These are phyloP conservation scores for Eristalis tenax DNA, from an alignment of 2,888 invertebrate genomes.

Conservation along the genomic window DNA sequence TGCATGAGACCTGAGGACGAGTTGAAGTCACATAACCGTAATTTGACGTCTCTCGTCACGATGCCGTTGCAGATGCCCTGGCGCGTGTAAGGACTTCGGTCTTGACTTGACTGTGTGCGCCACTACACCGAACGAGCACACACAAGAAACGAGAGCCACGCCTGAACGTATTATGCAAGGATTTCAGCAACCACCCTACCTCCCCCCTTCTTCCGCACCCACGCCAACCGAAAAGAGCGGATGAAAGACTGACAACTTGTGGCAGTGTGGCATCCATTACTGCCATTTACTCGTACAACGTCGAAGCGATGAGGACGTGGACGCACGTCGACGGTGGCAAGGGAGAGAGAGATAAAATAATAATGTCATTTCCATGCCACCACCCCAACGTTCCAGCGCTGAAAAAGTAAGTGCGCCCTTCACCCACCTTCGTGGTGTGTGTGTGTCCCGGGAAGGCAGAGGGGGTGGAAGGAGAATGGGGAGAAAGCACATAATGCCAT, in stretches of 20 bases:
- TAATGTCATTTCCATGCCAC: constrained; percentile 36
- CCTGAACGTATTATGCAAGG: constrained; percentile 45
- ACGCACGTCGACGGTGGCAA: neutral
- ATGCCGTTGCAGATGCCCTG: constrained; percentile 34
- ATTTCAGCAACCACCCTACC: neutral
- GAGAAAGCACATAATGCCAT: constrained; percentile 44
- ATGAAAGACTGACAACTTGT: constrained; percentile 20
- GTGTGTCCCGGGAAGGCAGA: no score
- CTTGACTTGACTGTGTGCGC: neutral
- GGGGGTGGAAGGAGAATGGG: neutral
- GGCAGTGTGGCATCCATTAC: constrained; percentile 50
- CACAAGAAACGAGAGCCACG: constrained; percentile 10
- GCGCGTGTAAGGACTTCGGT: constrained; percentile 36
- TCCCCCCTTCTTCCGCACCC: neutral
- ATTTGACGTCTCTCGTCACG: constrained; percentile 53
- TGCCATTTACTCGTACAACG: constrained; percentile 31
- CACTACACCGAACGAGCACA: neutral
- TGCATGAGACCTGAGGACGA: constrained; percentile 8
- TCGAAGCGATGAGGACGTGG: neutral
- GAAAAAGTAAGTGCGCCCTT: neutral
- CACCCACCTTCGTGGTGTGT: neutral
- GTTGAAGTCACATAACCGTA: constrained; percentile 26
- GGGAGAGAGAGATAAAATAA: constrained; percentile 13
- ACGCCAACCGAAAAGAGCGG: neutral
- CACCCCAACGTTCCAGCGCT: neutral